Percentiles rank a stretch among this genome's conserved stretches.
phyloP scores from a whole-genome alignment of 2,888 invertebrate species.

The Fragum whitleyi region DNA sequence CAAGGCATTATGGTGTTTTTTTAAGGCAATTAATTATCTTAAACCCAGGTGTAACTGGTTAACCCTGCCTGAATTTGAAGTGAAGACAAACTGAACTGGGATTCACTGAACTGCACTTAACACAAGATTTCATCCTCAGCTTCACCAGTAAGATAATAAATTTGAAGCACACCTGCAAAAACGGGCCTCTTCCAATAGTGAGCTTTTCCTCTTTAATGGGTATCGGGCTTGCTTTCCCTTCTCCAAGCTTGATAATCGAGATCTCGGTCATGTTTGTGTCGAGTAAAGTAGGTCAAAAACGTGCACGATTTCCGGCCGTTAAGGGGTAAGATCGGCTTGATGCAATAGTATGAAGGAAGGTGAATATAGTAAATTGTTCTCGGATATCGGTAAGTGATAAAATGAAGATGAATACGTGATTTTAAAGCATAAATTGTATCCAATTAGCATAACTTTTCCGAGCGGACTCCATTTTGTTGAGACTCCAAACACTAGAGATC shows the following conservation, averaged over 20 bases:
- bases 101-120: too few species aligned
- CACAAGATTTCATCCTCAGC: too few species aligned
- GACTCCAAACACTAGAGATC: slow-evolving; percentile 5
- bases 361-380: background rate
- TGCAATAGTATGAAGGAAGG: background rate
- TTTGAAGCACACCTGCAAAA: slow-evolving; percentile 80
- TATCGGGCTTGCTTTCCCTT: slow-evolving; percentile 67
- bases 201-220: slow-evolving; percentile 75
- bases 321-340: background rate
- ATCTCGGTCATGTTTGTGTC: slow-evolving; percentile 68
- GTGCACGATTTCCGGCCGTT: background rate
- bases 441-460: slow-evolving; percentile 16
- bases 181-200: slow-evolving; percentile 83
- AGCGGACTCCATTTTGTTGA: background rate
- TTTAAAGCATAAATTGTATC: background rate
- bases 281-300: slow-evolving; percentile 12
- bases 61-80: too few species aligned
- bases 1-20: too few species aligned
- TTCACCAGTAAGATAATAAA: too few species aligned
- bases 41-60: too few species aligned
- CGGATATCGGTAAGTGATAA: background rate
- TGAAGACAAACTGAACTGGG: too few species aligned
- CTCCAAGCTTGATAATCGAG: slow-evolving; percentile 69
- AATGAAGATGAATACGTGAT: background rate
- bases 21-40: too few species aligned